Evolutionary conservation across 1,140 invertebrate species (phyloP).

Genomic region (Ylistrum balloti): DNA sequence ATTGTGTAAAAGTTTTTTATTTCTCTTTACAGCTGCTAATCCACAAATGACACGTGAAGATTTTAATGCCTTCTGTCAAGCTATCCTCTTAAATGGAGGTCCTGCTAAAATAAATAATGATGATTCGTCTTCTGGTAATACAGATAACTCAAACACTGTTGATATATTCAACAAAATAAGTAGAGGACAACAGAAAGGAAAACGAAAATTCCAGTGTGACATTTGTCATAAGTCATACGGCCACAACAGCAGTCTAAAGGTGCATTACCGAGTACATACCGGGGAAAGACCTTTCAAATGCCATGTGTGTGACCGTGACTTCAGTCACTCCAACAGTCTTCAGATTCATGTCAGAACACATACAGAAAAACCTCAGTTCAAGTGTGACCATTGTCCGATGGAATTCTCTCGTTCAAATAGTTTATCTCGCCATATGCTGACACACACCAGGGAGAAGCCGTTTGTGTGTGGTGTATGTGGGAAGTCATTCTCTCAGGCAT

Average conservation of each 20-base stretch:
- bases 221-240: slow-evolving; percentile 19
- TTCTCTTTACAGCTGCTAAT: slow-evolving; percentile 27
- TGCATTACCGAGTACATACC: neutral
- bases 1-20: neutral
- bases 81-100: neutral
- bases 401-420: neutral
- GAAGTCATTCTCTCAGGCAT: neutral
- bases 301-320: slow-evolving; percentile 45
- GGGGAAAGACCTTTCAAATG: slow-evolving; percentile 39
- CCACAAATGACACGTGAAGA: slow-evolving; percentile 15
- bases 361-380: neutral
- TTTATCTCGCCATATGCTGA: neutral
- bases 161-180: neutral
- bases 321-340: neutral
- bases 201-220: neutral
- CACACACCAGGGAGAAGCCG: neutral
- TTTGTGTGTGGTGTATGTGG: slow-evolving; percentile 36
- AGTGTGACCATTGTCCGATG: neutral
- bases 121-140: neutral
- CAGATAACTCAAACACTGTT: neutral
- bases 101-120: neutral
- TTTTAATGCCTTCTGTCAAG: slow-evolving; percentile 7
- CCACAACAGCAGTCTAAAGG: neutral
- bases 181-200: neutral
- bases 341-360: neutral